A percentile compares a stretch with the other conserved stretches of the same genome.
Conservation (phyloP, 2,797 vertebrate genomes). For the Notolabrus celidotus region DNA sequence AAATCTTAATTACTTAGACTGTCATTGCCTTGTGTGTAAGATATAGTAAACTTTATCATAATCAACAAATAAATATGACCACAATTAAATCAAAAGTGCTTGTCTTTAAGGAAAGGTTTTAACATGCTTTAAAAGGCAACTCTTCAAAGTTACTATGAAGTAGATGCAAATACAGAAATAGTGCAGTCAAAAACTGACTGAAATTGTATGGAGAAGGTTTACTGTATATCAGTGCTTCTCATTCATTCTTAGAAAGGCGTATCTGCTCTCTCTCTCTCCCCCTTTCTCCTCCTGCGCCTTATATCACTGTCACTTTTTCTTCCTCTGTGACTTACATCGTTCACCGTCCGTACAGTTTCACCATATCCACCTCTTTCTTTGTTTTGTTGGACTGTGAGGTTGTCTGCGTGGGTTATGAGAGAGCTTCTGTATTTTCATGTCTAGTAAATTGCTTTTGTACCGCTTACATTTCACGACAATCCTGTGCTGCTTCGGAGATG, state of each 20-base stretch:
- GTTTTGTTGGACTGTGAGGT: background rate
- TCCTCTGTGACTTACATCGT: background rate
- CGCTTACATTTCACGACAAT: background rate
- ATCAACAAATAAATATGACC: background rate
- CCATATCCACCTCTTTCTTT: background rate
- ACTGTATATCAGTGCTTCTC: background rate
- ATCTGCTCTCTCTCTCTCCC: background rate
- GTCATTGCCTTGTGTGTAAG: background rate
- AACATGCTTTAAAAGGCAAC: background rate
- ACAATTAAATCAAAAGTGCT: background rate
- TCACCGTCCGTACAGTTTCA: too few species aligned
- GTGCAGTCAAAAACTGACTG: background rate
- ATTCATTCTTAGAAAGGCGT: background rate
- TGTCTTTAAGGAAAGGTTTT: too few species aligned
- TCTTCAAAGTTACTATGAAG: background rate
- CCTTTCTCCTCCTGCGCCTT: too few species aligned
- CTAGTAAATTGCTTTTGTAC: constrained; percentile 1
- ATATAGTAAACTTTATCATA: background rate
- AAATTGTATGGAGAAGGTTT: background rate
- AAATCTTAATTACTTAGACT: background rate
- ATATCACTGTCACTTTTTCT: background rate
- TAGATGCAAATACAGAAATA: background rate
- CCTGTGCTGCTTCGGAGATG: background rate
- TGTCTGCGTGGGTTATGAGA: background rate
- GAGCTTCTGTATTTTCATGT: background rate